phyloP scores from a whole-genome alignment of 2,797 vertebrate genomes.

The Scolopax rusticola region DNA sequence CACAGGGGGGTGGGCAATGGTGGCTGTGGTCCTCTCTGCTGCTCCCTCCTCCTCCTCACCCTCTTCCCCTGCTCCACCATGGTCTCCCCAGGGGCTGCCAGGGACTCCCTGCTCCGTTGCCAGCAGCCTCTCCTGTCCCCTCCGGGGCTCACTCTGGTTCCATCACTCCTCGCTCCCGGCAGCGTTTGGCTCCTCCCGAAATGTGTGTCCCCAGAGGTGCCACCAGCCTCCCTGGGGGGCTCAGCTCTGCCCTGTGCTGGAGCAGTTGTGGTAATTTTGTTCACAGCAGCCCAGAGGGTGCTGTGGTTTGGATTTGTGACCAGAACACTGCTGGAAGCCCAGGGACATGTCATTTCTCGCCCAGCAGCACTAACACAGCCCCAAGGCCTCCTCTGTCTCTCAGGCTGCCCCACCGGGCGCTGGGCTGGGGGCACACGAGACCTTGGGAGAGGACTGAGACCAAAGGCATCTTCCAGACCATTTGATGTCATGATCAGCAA shows the following conservation, averaged over 20 bases:
- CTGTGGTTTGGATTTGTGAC: neutral
- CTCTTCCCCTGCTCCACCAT: neutral
- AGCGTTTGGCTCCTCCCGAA: neutral
- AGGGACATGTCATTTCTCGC: neutral
- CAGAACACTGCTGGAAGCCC: fast-evolving
- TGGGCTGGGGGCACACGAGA: neutral
- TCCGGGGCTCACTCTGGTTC: neutral
- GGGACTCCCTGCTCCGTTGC: fast-evolving
- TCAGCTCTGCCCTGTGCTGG: neutral
- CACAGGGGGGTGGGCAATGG: neutral
- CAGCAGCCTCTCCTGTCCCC: neutral
- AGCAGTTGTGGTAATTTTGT: neutral
- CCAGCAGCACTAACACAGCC: neutral
- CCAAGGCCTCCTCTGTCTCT: neutral
- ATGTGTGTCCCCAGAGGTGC: too few species aligned
- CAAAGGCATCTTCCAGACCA: neutral
- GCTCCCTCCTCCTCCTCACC: fast-evolving
- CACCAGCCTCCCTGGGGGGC: neutral
- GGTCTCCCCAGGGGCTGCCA: too few species aligned
- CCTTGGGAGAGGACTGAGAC: neutral
- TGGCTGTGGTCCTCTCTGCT: neutral
- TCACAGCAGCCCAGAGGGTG: neutral
- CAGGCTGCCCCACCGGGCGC: neutral
- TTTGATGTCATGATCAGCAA: neutral
- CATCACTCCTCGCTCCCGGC: neutral